Evolutionary conservation across 2,888 invertebrate species (phyloP).

Genomic region (Drosophila infuscata): DNA sequence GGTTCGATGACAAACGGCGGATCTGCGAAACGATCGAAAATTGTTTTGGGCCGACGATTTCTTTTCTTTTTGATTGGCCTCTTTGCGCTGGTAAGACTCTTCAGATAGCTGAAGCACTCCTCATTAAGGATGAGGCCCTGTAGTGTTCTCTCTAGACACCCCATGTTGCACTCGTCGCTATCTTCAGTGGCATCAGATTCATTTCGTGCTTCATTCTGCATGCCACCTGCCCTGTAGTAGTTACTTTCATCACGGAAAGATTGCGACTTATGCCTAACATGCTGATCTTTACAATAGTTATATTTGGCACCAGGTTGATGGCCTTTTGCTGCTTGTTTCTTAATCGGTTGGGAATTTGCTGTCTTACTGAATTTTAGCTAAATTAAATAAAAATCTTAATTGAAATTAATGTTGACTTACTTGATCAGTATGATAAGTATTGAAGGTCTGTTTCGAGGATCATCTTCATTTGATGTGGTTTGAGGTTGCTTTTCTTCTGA

Average conservation of each 20-base stretch:
- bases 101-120: constrained; percentile 38
- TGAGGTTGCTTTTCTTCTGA: not conserved
- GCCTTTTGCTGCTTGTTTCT: not conserved
- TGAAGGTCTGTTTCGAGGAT: constrained; percentile 6
- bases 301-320: not conserved
- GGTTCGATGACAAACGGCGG: constrained; percentile 60
- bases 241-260: not conserved
- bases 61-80: constrained; percentile 17
- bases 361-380: not conserved
- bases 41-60: not conserved
- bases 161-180: constrained; percentile 9
- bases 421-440: constrained; percentile 37
- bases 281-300: not conserved
- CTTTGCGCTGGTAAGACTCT: not conserved
- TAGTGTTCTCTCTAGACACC: constrained; percentile 34
- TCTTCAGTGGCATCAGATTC: not conserved
- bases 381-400: not conserved
- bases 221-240: not conserved
- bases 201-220: not conserved
- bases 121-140: constrained; percentile 26
- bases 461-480: not conserved
- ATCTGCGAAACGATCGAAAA: constrained; percentile 54
- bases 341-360: too few species aligned
- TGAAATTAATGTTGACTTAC: constrained; percentile 6
- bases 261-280: not conserved